A percentile compares a stretch with the other conserved stretches of the same genome.
These are phyloP conservation scores for Temnopleurus reevesii DNA, from an alignment of 53 echinoderm and acorn worm species.

Conservation along the genomic window DNA sequence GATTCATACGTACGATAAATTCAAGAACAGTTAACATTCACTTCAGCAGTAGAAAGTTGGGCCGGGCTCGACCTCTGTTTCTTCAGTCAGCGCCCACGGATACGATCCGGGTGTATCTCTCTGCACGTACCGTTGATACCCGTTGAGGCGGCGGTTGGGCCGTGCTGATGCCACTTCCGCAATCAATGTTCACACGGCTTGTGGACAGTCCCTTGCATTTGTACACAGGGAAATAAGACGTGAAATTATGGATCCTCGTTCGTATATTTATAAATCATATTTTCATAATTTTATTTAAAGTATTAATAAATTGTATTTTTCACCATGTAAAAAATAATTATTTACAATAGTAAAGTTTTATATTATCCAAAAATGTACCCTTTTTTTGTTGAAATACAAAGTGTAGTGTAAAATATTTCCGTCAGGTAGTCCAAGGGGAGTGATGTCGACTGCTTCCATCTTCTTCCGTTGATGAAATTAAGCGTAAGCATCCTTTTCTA, in stretches of 20 bases:
- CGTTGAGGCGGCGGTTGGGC: background rate
- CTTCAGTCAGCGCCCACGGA: background rate
- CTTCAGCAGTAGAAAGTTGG: background rate
- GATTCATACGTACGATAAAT: background rate
- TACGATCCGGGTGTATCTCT: background rate
- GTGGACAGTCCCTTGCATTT: background rate
- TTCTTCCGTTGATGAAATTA: background rate
- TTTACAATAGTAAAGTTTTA: too few relatives aligned
- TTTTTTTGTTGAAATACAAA: too few relatives aligned
- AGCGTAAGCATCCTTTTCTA: background rate
- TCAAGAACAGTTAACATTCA: background rate
- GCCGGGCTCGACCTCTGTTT: background rate
- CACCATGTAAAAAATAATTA: too few relatives aligned
- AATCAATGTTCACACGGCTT: conserved; percentile 8
- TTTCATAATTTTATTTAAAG: background rate
- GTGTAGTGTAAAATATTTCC: too few relatives aligned
- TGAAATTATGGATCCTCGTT: background rate
- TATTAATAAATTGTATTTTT: background rate
- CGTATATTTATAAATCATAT: background rate
- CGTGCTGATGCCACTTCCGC: background rate
- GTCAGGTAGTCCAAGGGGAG: too few relatives aligned
- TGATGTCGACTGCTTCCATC: background rate
- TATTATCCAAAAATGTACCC: too few relatives aligned
- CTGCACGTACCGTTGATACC: background rate
- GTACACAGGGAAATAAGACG: background rate